Conservation (phyloP, 2,888 invertebrate genomes). For the Campoletis raptor region DNA sequence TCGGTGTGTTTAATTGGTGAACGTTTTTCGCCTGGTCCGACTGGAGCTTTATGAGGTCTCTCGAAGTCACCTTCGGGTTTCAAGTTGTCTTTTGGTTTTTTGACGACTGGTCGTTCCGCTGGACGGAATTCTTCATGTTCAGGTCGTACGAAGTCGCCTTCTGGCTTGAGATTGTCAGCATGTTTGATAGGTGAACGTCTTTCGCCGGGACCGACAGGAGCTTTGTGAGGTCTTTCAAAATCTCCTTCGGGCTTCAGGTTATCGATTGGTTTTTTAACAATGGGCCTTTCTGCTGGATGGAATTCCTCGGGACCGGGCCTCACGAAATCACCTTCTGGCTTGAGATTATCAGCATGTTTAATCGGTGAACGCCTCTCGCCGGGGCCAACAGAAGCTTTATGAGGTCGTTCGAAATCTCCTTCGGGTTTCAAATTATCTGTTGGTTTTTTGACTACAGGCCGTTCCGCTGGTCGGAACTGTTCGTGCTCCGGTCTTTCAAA, state of each 20-base stretch:
- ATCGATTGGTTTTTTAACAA: slow-evolving; percentile 83
- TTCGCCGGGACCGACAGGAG: not conserved
- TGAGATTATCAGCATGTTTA: slow-evolving; percentile 82
- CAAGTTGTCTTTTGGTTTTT: slow-evolving; percentile 79
- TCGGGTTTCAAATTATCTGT: slow-evolving; percentile 86
- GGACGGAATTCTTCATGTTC: slow-evolving; percentile 67
- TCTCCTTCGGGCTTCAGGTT: slow-evolving; percentile 84
- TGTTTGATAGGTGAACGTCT: slow-evolving; percentile 81
- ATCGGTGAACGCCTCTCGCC: slow-evolving; percentile 85
- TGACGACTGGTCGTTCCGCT: slow-evolving; percentile 82
- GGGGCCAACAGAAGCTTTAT: slow-evolving; percentile 83
- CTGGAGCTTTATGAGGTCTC: not conserved
- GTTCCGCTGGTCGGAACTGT: slow-evolving; percentile 78
- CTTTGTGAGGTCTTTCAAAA: not conserved
- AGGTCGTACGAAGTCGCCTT: slow-evolving; percentile 85
- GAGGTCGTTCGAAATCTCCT: slow-evolving; percentile 86
- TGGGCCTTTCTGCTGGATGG: slow-evolving; percentile 83
- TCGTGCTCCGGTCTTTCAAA: slow-evolving; percentile 81
- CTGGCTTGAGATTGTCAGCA: slow-evolving; percentile 74
- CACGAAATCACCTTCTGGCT: slow-evolving; percentile 87
- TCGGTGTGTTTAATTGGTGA: not conserved
- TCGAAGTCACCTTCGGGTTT: not conserved
- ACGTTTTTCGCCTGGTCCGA: not conserved
- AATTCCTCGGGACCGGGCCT: slow-evolving; percentile 53
- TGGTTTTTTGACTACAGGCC: slow-evolving; percentile 75